Base-by-base conservation (phyloP, 2,888 invertebrate species). In the Helicoverpa assulta region DNA sequence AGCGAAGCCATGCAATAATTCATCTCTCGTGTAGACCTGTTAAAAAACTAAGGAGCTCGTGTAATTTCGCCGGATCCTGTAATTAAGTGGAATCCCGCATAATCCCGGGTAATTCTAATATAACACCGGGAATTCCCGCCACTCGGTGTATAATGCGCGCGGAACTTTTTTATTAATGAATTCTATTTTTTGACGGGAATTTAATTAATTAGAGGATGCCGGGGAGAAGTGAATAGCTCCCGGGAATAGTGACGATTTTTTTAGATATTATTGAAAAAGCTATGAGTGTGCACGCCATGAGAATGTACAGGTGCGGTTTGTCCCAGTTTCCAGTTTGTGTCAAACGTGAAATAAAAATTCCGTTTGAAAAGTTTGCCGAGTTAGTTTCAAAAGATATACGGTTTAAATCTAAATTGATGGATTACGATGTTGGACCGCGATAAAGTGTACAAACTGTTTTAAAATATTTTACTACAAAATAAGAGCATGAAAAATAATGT, bases 51-150 rank as follows among this genome's bases (percentile, higher is more conserved):
- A 82, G 80, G 68, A 86, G 80, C 80, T 73, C 78, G 81, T 85
- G 77, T 86, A 89, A 89, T 91, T 86, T 82, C 66, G 78, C 77
- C 69, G 78, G 83, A 86, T 86, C 88, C 82, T 80, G 86, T 91
- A 92, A 93, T 92, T 91, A 92, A 89, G 89, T 86, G 76, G 83
- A 83, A 89, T 90, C 91, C 89, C 87, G 85, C 86, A 88, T 92
- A 89, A 93, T 92, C 92, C 89, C 83, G 86, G 85, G 86, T 91
- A 89, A 92, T 92, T 91, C 88, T 91, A 88, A 92, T 89, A 89
- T 89, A 88, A 87, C 87, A 85, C 88, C 86, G 87, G 87, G 88
- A 85, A 85, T 86, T 80, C 85, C 82, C 80, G 73, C 76, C 80
- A 77, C 76, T 84, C 82, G 77, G 75, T 68, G 78, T 81, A 76